Base-by-base conservation (phyloP, 2,888 invertebrate species). In the Anthoptus insignis region DNA sequence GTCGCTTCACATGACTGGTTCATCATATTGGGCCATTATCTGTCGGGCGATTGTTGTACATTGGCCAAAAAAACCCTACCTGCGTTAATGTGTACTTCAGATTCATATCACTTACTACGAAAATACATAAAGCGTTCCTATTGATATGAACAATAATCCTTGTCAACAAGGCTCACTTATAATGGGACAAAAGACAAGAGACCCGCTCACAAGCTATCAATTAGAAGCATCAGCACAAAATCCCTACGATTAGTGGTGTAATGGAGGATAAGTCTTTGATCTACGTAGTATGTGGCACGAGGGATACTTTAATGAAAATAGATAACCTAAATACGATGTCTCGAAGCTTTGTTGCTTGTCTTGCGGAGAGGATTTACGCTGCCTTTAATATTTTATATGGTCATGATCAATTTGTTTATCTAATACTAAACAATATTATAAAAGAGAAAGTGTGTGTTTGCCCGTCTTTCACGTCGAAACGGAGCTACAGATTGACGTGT, bases 161-260 rank as follows among this genome's bases (percentile, higher is more conserved):
- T 27, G 49, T n/a, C n/a, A 49, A 50, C 57, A 22, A 58, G 59
- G 52, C 65, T 54, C 57, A 39, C 59, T 64, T 68, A 56, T 69
- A 67, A 65, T 73, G 56, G 45, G 67, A 64, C 34, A 67, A 77
- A 79, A 79, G 78, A 76, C 78, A 75, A 73, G 80, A 79, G 80
- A 81, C 79, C 79, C 73, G 76, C 77, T 74, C 76, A 75, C 77
- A 74, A 80, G 80, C 86, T 82, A 88, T 89, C 87, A 87, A 88
- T 89, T 87, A 86, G 81, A 81, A 76, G 85, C 86, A 87, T 88
- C 85, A 83, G 82, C 71, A 79, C 76, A 82, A 86, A 88, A 89
- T 89, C 88, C 83, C 80, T 84, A 83, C 87, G 88, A 89, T 89
- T 89, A 87, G 88, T 83, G 79, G 82, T 79, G 85, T 87, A 89